Evolutionary conservation across 2,797 vertebrate species (phyloP), one percentile per base, ranked within the genome.

Genomic region (Cyclopterus lumpus): DNA sequence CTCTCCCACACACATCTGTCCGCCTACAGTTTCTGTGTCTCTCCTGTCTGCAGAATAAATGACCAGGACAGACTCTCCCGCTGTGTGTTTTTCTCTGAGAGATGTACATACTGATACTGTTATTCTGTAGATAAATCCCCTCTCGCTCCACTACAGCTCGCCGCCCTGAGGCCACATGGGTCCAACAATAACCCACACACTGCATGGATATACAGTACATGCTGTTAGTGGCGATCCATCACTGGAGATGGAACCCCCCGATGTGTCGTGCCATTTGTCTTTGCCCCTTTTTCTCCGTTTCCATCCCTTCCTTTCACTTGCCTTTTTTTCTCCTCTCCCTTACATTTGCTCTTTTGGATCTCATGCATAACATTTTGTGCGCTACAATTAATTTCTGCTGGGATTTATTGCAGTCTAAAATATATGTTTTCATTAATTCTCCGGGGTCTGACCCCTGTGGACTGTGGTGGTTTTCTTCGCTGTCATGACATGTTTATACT

Each of bases 41-140:
- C 38, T 64, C 62, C 40, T 54, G n/a, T 69, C 67, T 76, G 73
- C 68, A 53, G 65, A 68, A 68, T 48, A 58, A 84, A 82, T 72
- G 76, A 79, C 58, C 40, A 51, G 34, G 44, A 30, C 67, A 57
- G 59, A 48, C 59, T 77, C 24, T 71, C 18, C 65, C 0, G 7
- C 32, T 70, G 36, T 48, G 70, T 64, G 44, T 67, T 55, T 46
- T 44, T 70, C 40, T 75, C 3, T 10, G 32, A 71, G 57, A 73
- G 59, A 77, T 71, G 28, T 38, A 75, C 42, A 26, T 51, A 9
- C 12, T 22, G 53, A 34, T 51, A 10, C 16, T 61, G 53, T 75
- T 70, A 16, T 75, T 75, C 49, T 72, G 40, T 46, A 77, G 15
- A 85, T 81, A 24, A 66, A 61, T 58, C 30, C 5, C 24, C 1